Conservation (phyloP, 2,113 vertebrate species). For the Vanacampus margaritifer region DNA sequence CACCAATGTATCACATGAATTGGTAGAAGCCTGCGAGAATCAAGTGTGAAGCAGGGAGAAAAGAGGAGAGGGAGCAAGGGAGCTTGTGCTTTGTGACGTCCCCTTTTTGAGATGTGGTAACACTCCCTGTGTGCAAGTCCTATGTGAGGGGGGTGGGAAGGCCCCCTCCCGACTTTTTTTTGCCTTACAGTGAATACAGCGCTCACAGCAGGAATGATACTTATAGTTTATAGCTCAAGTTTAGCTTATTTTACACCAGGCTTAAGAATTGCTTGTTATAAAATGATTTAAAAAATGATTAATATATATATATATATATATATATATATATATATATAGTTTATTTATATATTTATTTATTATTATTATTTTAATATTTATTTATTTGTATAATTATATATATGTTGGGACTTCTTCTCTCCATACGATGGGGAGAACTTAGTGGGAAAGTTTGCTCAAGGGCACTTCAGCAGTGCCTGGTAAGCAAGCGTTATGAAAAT, state of each 20-base stretch:
- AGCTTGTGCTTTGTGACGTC: slow-evolving; percentile 33
- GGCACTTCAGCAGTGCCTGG: not conserved
- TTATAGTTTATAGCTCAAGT: slow-evolving; percentile 18
- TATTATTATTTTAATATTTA: too few relatives aligned
- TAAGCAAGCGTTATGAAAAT: too few relatives aligned
- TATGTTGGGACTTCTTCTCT: too few relatives aligned
- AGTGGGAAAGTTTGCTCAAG: not conserved
- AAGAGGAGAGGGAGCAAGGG: slow-evolving; percentile 16
- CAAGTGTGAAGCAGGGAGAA: slow-evolving; percentile 45
- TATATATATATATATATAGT: too few relatives aligned
- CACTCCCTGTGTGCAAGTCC: slow-evolving; percentile 43
- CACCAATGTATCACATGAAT: slow-evolving; percentile 60
- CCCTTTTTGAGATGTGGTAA: slow-evolving; percentile 42
- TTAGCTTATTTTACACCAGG: slow-evolving; percentile 17
- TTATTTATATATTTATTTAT: too few relatives aligned
- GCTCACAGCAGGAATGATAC: slow-evolving; percentile 35
- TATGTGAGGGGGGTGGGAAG: slow-evolving; percentile 34
- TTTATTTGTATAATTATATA: too few relatives aligned
- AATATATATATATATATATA: too few relatives aligned
- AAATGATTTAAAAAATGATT: too few relatives aligned
- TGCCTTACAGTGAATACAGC: slow-evolving; percentile 19
- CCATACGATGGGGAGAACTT: too few relatives aligned
- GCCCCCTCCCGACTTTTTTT: slow-evolving; percentile 24
- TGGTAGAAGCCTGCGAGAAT: slow-evolving; percentile 56
- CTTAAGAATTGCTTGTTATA: too few relatives aligned